Percentiles rank a stretch among this genome's conserved stretches.
Conservation (phyloP, 2,888 invertebrate genomes). For the Perithous albicinctus region DNA sequence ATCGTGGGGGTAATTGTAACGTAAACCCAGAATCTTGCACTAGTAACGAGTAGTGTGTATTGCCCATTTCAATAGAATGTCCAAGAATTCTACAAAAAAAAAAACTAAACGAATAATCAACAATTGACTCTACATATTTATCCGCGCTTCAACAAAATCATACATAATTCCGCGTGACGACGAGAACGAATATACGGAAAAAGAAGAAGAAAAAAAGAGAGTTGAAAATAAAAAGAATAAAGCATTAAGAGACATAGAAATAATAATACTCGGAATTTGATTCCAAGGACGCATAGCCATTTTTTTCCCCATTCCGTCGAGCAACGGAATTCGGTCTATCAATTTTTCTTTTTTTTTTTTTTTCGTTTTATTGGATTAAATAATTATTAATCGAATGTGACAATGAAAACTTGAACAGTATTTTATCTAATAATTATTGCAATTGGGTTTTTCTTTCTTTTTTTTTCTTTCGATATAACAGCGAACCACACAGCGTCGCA, state of each 20-base stretch:
- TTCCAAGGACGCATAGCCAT: slow-evolving; percentile 62
- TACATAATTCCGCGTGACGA: slow-evolving; percentile 29
- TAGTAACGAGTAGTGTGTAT: slow-evolving; percentile 18
- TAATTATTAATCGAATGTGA: slow-evolving; percentile 35
- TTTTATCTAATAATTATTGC: slow-evolving; percentile 46
- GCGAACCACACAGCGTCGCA: slow-evolving; percentile 17
- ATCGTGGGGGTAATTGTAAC: slow-evolving; percentile 37
- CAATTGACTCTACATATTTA: not conserved
- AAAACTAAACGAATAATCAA: slow-evolving; percentile 22
- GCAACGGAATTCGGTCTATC: slow-evolving; percentile 31
- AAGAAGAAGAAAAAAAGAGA: too few relatives aligned
- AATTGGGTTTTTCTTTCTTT: slow-evolving; percentile 44
- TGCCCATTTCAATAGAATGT: slow-evolving; percentile 12
- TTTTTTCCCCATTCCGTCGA: slow-evolving; percentile 29
- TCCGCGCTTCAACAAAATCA: slow-evolving; percentile 1
- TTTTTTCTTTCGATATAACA: slow-evolving; percentile 46
- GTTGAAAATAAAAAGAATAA: too few relatives aligned
- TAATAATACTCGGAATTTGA: slow-evolving; percentile 67
- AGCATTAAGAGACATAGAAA: slow-evolving; percentile 48
- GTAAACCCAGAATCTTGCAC: slow-evolving; percentile 37
- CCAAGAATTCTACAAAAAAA: slow-evolving; percentile 5
- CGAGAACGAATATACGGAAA: slow-evolving; percentile 52
- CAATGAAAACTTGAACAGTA: slow-evolving; percentile 56
- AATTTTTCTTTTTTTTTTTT: slow-evolving; percentile 12
- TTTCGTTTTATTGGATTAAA: slow-evolving; percentile 57